Conservation (phyloP, 2,113 vertebrate species). For the Tachycineta bicolor region DNA sequence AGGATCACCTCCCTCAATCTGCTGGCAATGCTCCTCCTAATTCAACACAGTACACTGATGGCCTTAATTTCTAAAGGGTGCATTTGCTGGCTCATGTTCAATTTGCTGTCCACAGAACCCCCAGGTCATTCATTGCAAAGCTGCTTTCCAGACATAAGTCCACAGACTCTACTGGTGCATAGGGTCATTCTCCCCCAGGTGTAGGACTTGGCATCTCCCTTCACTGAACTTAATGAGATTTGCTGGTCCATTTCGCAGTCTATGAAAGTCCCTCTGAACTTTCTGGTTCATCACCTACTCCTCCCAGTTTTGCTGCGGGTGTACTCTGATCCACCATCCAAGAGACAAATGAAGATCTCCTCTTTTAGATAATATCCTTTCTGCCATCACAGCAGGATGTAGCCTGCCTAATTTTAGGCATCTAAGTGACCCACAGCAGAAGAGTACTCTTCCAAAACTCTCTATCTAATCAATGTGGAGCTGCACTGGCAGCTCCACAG, state of each 20-base stretch:
- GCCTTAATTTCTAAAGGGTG: background rate
- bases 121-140: background rate
- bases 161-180: background rate
- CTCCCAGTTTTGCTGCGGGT: background rate
- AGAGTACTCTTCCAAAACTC: background rate
- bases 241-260: background rate
- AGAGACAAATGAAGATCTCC: background rate
- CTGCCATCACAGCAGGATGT: background rate
- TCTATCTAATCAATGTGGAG: background rate
- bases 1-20: background rate
- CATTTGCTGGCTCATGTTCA: background rate
- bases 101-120: background rate
- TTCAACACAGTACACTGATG: background rate
- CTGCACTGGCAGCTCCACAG: background rate
- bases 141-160: background rate
- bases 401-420: background rate
- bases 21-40: background rate
- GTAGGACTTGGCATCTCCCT: background rate
- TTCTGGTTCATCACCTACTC: background rate
- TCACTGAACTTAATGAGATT: background rate
- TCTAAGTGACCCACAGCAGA: background rate
- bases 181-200: background rate
- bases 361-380: background rate
- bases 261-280: background rate
- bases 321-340: background rate